Evolutionary conservation across 2,888 invertebrate genomes (phyloP), one percentile per base, ranked within the genome.

Genomic region (Ischnus inquisitorius): DNA sequence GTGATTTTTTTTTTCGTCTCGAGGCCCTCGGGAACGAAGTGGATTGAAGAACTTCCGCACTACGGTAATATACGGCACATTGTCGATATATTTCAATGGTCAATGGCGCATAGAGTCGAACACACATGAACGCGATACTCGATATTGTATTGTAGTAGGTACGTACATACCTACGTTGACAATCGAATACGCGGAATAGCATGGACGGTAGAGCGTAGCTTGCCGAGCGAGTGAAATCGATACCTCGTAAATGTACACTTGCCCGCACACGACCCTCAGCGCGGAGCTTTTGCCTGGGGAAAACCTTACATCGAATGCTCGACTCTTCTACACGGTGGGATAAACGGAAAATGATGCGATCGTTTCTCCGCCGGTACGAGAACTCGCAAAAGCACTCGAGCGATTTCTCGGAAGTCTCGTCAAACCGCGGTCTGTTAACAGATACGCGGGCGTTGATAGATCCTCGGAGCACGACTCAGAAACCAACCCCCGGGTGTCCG

Each of bases 211-310:
- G 41, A 69, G 10, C 67, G 74, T 6, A 16, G 74, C 51, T n/a
- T 46, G 78, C 46, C 34, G 68, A 51, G 51, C 16, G 72, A 77
- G 76, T 77, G 77, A 72, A 77, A 80, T 83, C 80, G 65, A 83
- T 83, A 77, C 67, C 80, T 80, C 83, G 80, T 77, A 80, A 83
- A 83, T 77, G 51, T 80, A 72, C 65, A 76, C 71, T 77, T 71
- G 51, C 72, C 51, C 54, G 77, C 67, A 62, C 71, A 79, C 69
- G 79, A 48, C 71, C 71, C 60, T 79, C 71, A 76, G 54, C 48
- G 68, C 39, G 41, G 34, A 79, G 75, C 46, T 51, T 34, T 67
- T 51, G 64, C 39, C 28, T 28, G n/a, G 46, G 43, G 39, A 16
- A 28, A 43, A 39, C 41, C 54, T 16, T 19, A 16, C 39, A 19